A percentile compares a stretch with the other conserved stretches of the same genome.
phyloP scores from a whole-genome alignment of 2,113 vertebrate species.

The Hiodon alosoides region DNA sequence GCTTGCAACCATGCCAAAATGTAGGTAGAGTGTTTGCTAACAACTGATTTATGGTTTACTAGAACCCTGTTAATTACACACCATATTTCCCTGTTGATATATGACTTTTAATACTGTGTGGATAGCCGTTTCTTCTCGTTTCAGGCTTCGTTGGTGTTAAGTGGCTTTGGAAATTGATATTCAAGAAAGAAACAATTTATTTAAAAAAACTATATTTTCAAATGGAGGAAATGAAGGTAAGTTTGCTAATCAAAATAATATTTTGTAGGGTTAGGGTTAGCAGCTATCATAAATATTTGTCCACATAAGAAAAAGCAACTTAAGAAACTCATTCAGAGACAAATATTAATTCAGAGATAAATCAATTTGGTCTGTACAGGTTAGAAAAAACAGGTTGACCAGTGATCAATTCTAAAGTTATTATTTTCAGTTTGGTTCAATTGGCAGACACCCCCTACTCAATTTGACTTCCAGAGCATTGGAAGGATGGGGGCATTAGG shows the following conservation, averaged over 20 bases:
- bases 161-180: not conserved
- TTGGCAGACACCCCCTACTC: no score
- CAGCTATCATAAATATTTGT: not conserved
- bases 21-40: slow-evolving; percentile 40
- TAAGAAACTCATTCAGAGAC: no score
- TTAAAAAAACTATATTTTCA: not conserved
- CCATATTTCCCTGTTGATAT: slow-evolving; percentile 39
- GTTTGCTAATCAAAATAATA: not conserved
- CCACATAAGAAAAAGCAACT: no score
- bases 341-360: no score
- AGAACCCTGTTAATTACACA: slow-evolving; percentile 55
- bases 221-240: not conserved
- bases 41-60: slow-evolving; percentile 53
- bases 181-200: not conserved
- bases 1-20: slow-evolving; percentile 37
- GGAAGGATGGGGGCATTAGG: no score
- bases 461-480: no score
- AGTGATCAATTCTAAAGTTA: no score
- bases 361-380: no score
- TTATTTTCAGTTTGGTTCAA: no score
- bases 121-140: slow-evolving; percentile 22
- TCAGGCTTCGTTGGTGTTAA: not conserved
- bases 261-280: no score
- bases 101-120: slow-evolving; percentile 41
- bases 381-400: no score